phyloP scores from a whole-genome alignment of 2,888 invertebrate species.

The Girardia tigrina region DNA sequence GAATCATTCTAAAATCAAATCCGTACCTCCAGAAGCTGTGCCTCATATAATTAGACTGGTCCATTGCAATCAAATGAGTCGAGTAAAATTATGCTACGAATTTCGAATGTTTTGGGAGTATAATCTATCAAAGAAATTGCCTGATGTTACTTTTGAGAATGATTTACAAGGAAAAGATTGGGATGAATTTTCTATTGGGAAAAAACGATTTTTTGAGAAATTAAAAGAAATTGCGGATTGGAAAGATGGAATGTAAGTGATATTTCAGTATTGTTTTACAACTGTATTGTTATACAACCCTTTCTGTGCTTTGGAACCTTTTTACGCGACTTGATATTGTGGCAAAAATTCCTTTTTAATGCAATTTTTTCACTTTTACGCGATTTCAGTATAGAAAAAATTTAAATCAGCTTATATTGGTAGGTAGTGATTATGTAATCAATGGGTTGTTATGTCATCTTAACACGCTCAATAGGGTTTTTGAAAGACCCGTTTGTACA shows the following conservation, averaged over 20 bases:
- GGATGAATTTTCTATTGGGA: conserved; percentile 23
- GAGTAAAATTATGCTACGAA: not conserved
- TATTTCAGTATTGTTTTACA: too few relatives aligned
- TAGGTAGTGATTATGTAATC: too few relatives aligned
- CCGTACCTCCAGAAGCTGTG: not conserved
- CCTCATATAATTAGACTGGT: conserved; percentile 12
- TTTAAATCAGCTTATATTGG: too few relatives aligned
- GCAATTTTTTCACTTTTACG: too few relatives aligned
- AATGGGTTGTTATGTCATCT: too few relatives aligned
- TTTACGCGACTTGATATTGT: too few relatives aligned
- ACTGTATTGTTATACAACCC: too few relatives aligned
- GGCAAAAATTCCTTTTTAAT: too few relatives aligned
- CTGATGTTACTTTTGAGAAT: conserved; percentile 27
- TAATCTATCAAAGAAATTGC: conserved; percentile 1
- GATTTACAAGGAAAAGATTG: conserved; percentile 16
- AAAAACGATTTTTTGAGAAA: not conserved
- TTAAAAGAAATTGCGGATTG: not conserved
- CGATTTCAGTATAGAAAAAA: too few relatives aligned
- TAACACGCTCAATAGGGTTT: too few relatives aligned
- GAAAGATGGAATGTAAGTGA: not conserved
- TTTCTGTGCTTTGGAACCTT: too few relatives aligned
- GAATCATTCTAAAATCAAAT: not conserved
- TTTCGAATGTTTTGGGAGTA: conserved; percentile 32
- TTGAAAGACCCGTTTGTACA: too few relatives aligned
- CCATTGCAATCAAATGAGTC: conserved; percentile 16